Percentiles rank a stretch among this genome's conserved stretches.
Conservation (phyloP, 2,888 invertebrate species). For the Trachelus iudaicus region DNA sequence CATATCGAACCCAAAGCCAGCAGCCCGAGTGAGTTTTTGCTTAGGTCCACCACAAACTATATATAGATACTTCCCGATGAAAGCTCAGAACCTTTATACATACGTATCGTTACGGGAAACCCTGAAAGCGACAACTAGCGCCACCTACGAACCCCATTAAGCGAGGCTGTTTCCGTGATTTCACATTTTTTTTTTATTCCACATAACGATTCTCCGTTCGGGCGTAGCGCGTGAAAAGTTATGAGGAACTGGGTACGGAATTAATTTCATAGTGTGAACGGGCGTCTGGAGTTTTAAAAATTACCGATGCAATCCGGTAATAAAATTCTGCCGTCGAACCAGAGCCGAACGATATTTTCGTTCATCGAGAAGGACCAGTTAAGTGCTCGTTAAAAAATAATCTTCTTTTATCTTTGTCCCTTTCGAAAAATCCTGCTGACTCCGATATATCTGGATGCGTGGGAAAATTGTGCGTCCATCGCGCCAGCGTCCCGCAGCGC, state of each 20-base stretch:
- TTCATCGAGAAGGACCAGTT: conserved; percentile 36
- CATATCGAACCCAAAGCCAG: conserved; percentile 3
- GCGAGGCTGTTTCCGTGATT: not conserved
- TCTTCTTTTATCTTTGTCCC: conserved; percentile 37
- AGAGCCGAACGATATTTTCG: conserved; percentile 19
- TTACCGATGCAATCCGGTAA: not conserved
- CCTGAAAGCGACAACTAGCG: not conserved
- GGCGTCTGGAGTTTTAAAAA: not conserved
- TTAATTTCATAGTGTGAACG: too few species aligned
- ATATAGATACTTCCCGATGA: not conserved
- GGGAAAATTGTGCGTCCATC: conserved; percentile 21
- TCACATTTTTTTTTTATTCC: not conserved
- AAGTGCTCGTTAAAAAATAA: conserved; percentile 45
- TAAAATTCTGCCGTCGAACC: not conserved
- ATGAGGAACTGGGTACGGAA: too few species aligned
- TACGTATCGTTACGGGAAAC: not conserved
- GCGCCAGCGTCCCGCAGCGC: not conserved
- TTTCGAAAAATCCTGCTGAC: conserved; percentile 35
- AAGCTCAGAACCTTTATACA: not conserved
- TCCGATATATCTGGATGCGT: conserved; percentile 31
- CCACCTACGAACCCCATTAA: not conserved
- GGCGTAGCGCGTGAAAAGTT: not conserved
- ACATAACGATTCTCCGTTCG: not conserved
- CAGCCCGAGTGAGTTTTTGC: conserved; percentile 15
- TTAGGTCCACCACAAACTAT: not conserved